Conservation (phyloP, 1,140 invertebrate genomes). For the Pseudomyrmex dendroicus region DNA sequence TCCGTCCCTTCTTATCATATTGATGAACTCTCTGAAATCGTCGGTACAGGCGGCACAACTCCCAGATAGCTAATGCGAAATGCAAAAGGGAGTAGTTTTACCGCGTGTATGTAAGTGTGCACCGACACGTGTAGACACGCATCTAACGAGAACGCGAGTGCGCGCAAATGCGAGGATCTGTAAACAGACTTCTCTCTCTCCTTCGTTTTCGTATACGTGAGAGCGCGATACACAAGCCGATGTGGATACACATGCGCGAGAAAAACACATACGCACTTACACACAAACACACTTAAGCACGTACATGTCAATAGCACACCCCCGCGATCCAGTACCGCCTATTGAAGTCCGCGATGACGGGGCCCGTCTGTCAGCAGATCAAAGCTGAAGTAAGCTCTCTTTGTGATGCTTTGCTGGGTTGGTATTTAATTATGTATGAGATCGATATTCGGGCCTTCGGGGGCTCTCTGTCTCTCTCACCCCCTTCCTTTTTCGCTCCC, state of each 20-base stretch:
- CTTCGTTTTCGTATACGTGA: constrained; percentile 2
- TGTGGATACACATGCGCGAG: constrained; percentile 21
- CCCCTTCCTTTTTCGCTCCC: constrained; percentile 15
- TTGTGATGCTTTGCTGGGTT: constrained; percentile 84
- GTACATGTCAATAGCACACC: constrained; percentile 70
- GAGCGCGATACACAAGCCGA: constrained; percentile 32
- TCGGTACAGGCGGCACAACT: background rate
- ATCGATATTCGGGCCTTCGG: constrained; percentile 84
- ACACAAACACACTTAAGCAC: constrained; percentile 34
- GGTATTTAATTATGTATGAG: constrained; percentile 85
- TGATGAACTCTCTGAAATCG: constrained; percentile 28
- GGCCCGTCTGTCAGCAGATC: constrained; percentile 85
- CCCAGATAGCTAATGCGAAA: constrained; percentile 72
- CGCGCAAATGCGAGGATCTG: constrained; percentile 9
- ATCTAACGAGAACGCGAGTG: constrained; percentile 48
- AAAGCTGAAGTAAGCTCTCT: constrained; percentile 84
- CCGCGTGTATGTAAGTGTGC: constrained; percentile 17
- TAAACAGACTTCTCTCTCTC: constrained; percentile 31
- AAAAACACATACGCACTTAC: constrained; percentile 28
- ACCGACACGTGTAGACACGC: constrained; percentile 50
- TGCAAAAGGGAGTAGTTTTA: constrained; percentile 63
- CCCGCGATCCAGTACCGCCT: constrained; percentile 76
- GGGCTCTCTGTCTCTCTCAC: constrained; percentile 68
- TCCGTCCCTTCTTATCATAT: constrained; percentile 23
- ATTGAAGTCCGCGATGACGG: constrained; percentile 84